Evolutionary conservation across 2,113 vertebrate genomes (phyloP), one percentile per base, ranked within the genome.

Genomic region (Rhinichthys klamathensis): DNA sequence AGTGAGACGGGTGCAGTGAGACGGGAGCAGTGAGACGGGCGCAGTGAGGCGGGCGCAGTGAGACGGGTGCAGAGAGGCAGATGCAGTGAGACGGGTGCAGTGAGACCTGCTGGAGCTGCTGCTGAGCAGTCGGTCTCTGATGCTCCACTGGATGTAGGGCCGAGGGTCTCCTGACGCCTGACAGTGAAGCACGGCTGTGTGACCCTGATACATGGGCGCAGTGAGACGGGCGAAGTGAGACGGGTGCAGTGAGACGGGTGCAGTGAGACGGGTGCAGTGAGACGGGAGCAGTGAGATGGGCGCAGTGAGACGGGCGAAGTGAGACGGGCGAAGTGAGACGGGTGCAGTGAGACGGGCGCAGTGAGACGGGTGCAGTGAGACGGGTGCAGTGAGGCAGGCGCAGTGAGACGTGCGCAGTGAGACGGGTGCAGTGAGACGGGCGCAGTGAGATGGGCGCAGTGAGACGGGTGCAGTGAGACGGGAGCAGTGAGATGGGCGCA

Each of bases 131-230:
- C 95, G 96, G 90, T 98, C 97, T 88, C 97, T 98, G 79, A 96
- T 95, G 85, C 97, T 97, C 98, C 98, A 99, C 89, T 99, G 97
- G 89, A 99, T 96, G 86, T 96, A 95, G 0, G 98, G 98, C 82
- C 95, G 82, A 0, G 98, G 98, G 89, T 99, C 96, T 0, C 97
- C 97, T 3, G 94, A 95, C 41, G 96, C 98, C 95, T 99, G 97
- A 79, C 98, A 99, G 92, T 97, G 97, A 86, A 99, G 95, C 89
- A 97, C 92, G n/a, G 98, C 97, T 0, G 96, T 96, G 93, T 99
- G 96, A 4, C 98, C 98, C 90, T 97, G 97, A 92, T 99, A 99
- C 89, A 99, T 7, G 46, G n/a, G n/a, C 8, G 46, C 46, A 49
- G 1, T 15, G 54, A 56, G 54, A 21, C 16, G 8, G 54, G 18